A percentile compares a stretch with the other conserved stretches of the same genome.
Evolutionary conservation across 2,888 invertebrate species (phyloP).

Genomic region (Ditula angustiorana): DNA sequence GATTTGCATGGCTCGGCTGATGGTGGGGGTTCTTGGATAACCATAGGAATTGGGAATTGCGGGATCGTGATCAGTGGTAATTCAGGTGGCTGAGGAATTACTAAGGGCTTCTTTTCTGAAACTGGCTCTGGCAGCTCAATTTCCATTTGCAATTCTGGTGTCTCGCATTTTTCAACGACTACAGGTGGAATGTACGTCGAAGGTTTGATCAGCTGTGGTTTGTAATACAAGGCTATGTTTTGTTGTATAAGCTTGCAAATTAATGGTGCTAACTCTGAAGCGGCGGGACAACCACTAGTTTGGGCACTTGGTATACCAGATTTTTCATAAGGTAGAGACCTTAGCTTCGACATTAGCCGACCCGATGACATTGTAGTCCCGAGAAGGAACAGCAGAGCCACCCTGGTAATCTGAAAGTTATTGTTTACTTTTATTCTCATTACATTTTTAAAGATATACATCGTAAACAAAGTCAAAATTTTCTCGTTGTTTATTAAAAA

Average conservation of each 20-base stretch:
- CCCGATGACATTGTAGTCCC: conserved; percentile 22
- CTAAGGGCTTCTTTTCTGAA: conserved; percentile 31
- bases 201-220: conserved; percentile 20
- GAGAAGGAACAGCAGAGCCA: conserved; percentile 19
- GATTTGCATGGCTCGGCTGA: conserved; percentile 7
- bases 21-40: conserved; percentile 20
- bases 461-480: too few species aligned
- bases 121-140: conserved; percentile 28
- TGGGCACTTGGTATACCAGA: neutral
- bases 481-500: too few species aligned
- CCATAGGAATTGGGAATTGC: conserved; percentile 27
- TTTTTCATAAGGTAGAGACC: neutral
- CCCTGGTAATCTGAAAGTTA: conserved; percentile 20
- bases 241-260: conserved; percentile 33
- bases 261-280: conserved; percentile 27
- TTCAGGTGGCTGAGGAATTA: conserved; percentile 42
- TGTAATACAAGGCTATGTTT: conserved; percentile 10
- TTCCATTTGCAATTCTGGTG: conserved; percentile 22
- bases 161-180: conserved; percentile 24
- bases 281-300: conserved; percentile 22
- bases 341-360: neutral
- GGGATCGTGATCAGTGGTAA: conserved; percentile 37
- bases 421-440: too few species aligned
- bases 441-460: too few species aligned
- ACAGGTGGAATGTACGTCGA: conserved; percentile 23